A percentile compares a stretch with the other conserved stretches of the same genome.
Conservation (phyloP, 2,113 vertebrate species). For the Dermatemys mawii region DNA sequence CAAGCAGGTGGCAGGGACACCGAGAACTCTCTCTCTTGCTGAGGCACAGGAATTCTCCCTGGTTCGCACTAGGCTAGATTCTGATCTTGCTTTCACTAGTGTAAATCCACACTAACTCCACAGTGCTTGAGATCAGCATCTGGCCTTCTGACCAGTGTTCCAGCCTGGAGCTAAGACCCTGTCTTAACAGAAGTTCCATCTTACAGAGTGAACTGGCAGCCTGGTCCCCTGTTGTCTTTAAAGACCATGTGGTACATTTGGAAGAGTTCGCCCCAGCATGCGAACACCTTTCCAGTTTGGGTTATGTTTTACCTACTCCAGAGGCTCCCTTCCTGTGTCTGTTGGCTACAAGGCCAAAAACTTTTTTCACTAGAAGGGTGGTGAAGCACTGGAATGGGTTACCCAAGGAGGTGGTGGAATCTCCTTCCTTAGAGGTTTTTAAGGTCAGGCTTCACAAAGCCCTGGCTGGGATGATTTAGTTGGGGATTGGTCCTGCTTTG, state of each 20-base stretch:
- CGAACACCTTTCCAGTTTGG: not conserved
- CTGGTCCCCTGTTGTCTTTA: not conserved
- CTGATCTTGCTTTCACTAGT: not conserved
- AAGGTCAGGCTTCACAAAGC: no score
- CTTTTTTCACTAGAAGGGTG: no score
- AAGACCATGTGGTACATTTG: not conserved
- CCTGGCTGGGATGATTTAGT: no score
- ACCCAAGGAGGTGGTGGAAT: no score
- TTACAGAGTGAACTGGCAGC: not conserved
- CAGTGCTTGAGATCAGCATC: not conserved
- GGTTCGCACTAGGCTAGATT: not conserved
- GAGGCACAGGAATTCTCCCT: not conserved
- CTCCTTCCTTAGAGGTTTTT: no score
- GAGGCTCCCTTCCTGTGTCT: not conserved
- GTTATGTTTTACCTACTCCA: not conserved
- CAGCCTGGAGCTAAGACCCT: not conserved
- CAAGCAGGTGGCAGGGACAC: not conserved
- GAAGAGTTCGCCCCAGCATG: not conserved
- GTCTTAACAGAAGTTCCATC: not conserved
- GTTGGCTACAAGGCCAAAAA: rapidly evolving
- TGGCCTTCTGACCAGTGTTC: not conserved
- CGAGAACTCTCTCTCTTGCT: not conserved
- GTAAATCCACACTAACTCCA: not conserved
- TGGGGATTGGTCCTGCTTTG: no score
- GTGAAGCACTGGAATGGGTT: no score